A percentile compares a stretch with the other conserved stretches of the same genome.
phyloP scores from a whole-genome alignment of 2,797 vertebrate species.

The Acipenser oxyrinchus region DNA sequence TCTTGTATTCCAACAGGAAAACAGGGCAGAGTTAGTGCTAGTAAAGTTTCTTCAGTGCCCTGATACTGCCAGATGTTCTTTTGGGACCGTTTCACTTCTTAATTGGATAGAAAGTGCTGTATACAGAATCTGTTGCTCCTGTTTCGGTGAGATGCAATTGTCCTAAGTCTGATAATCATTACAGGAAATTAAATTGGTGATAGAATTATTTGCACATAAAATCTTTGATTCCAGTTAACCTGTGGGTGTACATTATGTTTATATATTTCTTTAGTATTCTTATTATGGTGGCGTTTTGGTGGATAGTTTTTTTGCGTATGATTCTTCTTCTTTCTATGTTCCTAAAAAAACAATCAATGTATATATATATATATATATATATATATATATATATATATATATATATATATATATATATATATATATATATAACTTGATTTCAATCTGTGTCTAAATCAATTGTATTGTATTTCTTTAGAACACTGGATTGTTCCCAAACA shows the following conservation, averaged over 20 bases:
- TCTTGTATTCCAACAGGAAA: slow-evolving; percentile 37
- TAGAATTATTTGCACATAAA: too few relatives aligned
- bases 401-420: slow-evolving; percentile 9
- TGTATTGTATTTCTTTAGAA: slow-evolving; percentile 29
- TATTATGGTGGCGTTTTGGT: too few relatives aligned
- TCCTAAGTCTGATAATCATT: too few relatives aligned
- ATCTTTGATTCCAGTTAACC: too few relatives aligned
- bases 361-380: too few relatives aligned
- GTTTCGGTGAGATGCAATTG: slow-evolving; percentile 25
- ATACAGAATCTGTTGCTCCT: slow-evolving; percentile 21
- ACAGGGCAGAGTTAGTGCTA: slow-evolving; percentile 27
- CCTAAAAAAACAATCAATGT: too few relatives aligned
- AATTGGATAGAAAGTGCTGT: slow-evolving; percentile 26
- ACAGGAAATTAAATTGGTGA: too few relatives aligned
- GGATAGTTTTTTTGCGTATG: too few relatives aligned
- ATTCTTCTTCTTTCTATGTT: too few relatives aligned
- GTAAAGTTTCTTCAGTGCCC: slow-evolving; percentile 27
- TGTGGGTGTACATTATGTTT: too few relatives aligned
- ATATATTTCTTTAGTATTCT: too few relatives aligned
- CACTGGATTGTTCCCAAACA: slow-evolving; percentile 33
- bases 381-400: neutral
- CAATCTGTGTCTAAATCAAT: slow-evolving; percentile 14
- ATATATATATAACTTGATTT: slow-evolving; percentile 13
- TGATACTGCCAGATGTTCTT: slow-evolving; percentile 2
- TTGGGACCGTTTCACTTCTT: slow-evolving; percentile 31